These are phyloP conservation scores for Oxycera nigricornis DNA, from an alignment of 2,888 invertebrate genomes.

Conservation along the genomic window DNA sequence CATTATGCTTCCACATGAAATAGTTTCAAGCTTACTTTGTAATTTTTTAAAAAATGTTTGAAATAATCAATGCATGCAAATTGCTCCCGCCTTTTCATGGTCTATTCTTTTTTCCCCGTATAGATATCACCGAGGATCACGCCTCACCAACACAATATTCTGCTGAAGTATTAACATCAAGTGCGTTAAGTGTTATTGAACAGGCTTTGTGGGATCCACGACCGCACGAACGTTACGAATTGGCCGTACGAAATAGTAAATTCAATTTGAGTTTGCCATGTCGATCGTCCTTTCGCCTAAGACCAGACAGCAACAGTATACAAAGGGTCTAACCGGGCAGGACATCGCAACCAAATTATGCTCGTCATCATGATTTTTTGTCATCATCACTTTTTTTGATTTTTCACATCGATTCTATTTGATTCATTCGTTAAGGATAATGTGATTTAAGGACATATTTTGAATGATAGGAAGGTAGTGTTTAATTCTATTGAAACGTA, in stretches of 20 bases:
- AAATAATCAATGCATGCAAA: not conserved
- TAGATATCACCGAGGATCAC: constrained; percentile 61
- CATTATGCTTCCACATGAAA: not conserved
- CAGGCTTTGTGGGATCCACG: constrained; percentile 68
- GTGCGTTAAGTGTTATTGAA: constrained; percentile 69
- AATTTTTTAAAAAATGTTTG: not conserved
- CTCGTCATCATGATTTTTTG: constrained; percentile 7
- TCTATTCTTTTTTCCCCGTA: too few relatives aligned
- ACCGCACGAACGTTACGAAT: constrained; percentile 64
- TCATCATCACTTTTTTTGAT: constrained; percentile 17
- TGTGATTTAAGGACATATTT: not conserved
- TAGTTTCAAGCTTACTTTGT: not conserved
- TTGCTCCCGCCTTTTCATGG: too few relatives aligned
- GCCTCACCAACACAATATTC: constrained; percentile 72
- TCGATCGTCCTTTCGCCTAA: constrained; percentile 58
- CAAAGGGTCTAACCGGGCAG: constrained; percentile 42
- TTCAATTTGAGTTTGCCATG: constrained; percentile 62
- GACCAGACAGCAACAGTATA: constrained; percentile 35
- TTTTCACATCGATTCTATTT: not conserved
- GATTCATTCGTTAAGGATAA: not conserved
- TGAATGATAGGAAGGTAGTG: too few relatives aligned
- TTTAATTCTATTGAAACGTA: too few relatives aligned
- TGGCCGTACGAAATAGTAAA: constrained; percentile 58
- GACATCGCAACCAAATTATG: not conserved
- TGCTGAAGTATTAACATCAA: constrained; percentile 69